A percentile compares a stretch with the other conserved stretches of the same genome.
Conservation (phyloP, 1,140 invertebrate genomes). For the Ips typographus region DNA sequence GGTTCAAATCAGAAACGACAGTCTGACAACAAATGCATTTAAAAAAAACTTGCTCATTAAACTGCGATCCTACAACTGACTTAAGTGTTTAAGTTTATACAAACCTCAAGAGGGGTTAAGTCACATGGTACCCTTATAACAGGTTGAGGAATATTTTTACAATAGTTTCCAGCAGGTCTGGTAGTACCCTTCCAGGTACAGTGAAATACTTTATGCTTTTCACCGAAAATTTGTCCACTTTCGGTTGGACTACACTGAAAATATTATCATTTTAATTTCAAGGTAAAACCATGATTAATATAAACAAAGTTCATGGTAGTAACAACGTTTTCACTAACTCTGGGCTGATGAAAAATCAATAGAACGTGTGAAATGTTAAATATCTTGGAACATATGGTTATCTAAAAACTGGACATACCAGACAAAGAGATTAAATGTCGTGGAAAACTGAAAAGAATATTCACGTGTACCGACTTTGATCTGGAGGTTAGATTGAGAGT, state of each 20-base stretch:
- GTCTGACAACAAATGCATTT: too few species aligned
- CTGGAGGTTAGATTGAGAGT: neutral
- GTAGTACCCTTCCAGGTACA: slow-evolving; percentile 86
- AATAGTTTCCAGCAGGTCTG: slow-evolving; percentile 78
- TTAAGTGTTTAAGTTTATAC: too few species aligned
- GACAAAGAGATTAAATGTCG: neutral
- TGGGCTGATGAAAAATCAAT: neutral
- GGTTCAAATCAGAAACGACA: too few species aligned
- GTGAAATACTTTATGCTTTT: slow-evolving; percentile 80
- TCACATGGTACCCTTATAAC: slow-evolving; percentile 72
- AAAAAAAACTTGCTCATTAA: too few species aligned
- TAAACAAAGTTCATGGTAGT: neutral
- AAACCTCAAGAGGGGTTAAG: too few species aligned
- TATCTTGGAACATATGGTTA: neutral
- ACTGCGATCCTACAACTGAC: too few species aligned
- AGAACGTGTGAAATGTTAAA: neutral
- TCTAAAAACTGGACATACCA: slow-evolving; percentile 8
- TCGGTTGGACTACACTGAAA: slow-evolving; percentile 70
- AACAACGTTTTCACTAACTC: neutral
- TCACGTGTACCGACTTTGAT: slow-evolving; percentile 10
- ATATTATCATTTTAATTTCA: slow-evolving; percentile 2
- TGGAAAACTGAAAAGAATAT: neutral
- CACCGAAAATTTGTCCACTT: slow-evolving; percentile 67
- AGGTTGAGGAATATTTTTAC: slow-evolving; percentile 71
- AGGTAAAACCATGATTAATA: neutral